Base-by-base conservation (phyloP, 2,113 vertebrate genomes). In the Sialia sialis region DNA sequence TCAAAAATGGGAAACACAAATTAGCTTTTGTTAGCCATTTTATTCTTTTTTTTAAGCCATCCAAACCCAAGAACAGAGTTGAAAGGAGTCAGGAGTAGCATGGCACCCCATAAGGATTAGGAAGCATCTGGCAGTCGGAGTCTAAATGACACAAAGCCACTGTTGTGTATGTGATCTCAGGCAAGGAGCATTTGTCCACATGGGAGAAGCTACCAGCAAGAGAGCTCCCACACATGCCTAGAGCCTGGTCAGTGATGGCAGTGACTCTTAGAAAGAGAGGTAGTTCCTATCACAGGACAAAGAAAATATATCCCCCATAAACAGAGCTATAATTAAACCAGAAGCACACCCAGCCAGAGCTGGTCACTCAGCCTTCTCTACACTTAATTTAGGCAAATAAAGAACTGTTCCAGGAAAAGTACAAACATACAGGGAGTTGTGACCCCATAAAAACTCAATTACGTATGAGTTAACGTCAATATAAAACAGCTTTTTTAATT, bases 391-490 rank as follows among this genome's bases (percentile, higher is more conserved):
- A 94, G 68, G 90, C 96, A 97, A 96, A 90, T 90, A 81, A 84
- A 95, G 79, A 90, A 84, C 69, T 63, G 68, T 95, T 94, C 95
- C 93, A 90, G 85, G 94, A 95, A 93, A 88, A 91, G 78, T 86
- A 93, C 85, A 89, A 95, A 87, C 81, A 91, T 73, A 70, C 93
- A 95, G 82, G 59, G 84, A 91, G 84, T 96, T 95, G 88, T 84
- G 94, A 96, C 91, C 94, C 94, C 90, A 93, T 96, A 96, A 96
- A 96, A 95, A 94, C 83, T 91, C 87, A 95, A 88, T 95, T 97
- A 95, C 92, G 76, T 93, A 91, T 49, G 92, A 94, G 92, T 94
- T 94, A 97, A 95, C 85, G 79, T 96, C 95, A 95, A 78, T 91
- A 95, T 89, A 97, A 95, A 95, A 52, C 95, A 95, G 87, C 55